Conservation (phyloP, 2,797 vertebrate species). For the Oceanodroma leucorhoa region DNA sequence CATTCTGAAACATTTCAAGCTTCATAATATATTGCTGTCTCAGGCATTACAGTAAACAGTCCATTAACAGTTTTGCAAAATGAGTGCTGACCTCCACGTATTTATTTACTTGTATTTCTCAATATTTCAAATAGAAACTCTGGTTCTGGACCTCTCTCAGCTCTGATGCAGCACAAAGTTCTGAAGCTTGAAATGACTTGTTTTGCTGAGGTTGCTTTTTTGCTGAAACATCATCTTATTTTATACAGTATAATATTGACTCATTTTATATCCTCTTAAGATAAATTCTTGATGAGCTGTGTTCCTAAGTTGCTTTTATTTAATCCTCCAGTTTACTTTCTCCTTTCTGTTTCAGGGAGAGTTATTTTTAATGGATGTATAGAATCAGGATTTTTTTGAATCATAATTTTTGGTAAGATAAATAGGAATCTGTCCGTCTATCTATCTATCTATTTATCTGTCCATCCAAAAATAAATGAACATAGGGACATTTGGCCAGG, state of each 20-base stretch:
- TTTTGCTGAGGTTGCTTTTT: slow-evolving; percentile 32
- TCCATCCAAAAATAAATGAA: not conserved
- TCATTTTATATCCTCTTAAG: slow-evolving; percentile 45
- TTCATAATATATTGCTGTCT: slow-evolving; percentile 67
- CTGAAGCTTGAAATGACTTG: slow-evolving; percentile 50
- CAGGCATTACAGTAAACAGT: slow-evolving; percentile 50
- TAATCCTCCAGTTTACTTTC: not conserved
- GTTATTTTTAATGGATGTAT: not conserved
- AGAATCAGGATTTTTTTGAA: not conserved
- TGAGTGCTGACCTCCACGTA: slow-evolving; percentile 58
- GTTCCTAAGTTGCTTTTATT: not conserved
- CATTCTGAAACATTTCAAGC: slow-evolving; percentile 59
- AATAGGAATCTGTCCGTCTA: rapidly evolving
- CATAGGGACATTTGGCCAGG: not conserved
- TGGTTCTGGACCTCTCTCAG: slow-evolving; percentile 5
- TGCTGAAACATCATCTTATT: slow-evolving; percentile 37
- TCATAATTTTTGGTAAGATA: not conserved
- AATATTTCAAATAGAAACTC: slow-evolving; percentile 44
- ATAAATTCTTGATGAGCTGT: not conserved
- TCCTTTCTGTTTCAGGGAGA: not conserved
- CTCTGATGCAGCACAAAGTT: slow-evolving; percentile 64
- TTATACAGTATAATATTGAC: slow-evolving; percentile 11
- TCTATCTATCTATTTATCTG: not conserved
- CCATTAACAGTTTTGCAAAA: slow-evolving; percentile 58
- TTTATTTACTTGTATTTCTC: slow-evolving; percentile 57